Evolutionary conservation across 1,140 invertebrate species (phyloP), one percentile per base, ranked within the genome.

Genomic region (Pachyrhynchus sulphureomaculatus): DNA sequence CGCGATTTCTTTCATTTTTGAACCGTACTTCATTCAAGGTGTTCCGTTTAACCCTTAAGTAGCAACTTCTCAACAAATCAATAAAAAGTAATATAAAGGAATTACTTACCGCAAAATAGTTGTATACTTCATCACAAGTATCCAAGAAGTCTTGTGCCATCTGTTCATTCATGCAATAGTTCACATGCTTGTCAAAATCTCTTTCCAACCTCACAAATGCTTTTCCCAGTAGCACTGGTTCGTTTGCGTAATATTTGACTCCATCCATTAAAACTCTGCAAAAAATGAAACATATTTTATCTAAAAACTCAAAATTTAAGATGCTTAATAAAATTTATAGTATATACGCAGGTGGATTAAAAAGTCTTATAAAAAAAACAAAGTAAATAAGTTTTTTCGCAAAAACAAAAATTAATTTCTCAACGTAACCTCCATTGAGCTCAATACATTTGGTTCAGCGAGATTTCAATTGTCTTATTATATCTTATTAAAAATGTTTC

Each of bases 151-250:
- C 86, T 75, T 95, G 90, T 5, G 92, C 91, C 12, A 83, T 75
- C 1, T 91, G 90, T 77, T 95, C 91, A 71, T 93, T 89, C 74
- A 87, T 86, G 71, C 90, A 94, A 75, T 95, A 96, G 21, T 86
- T 85, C 15, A 94, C 92, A 77, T 96, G 93, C 72, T 93, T 92
- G 78, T 96, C 93, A 73, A 96, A 96, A 78, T 96, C 92, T 60
- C 91, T 80, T 81, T 95, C 92, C 82, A 96, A 78, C 71, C 92
- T 81, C 36, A 96, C 75, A 76, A 96, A 92, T 41, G 92, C 91
- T 72, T 89, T 89, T 10, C 90, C 92, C 36, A 95, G 81, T 83
- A 93, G 88, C 15, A 84, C 84, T 41, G 93, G 92, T 72, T 96
- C 90, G 65, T 89, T 88, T 6, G 91, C 88, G 75, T 96, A 94